phyloP scores from a whole-genome alignment of 2,797 vertebrate genomes.

The Helostoma temminkii region DNA sequence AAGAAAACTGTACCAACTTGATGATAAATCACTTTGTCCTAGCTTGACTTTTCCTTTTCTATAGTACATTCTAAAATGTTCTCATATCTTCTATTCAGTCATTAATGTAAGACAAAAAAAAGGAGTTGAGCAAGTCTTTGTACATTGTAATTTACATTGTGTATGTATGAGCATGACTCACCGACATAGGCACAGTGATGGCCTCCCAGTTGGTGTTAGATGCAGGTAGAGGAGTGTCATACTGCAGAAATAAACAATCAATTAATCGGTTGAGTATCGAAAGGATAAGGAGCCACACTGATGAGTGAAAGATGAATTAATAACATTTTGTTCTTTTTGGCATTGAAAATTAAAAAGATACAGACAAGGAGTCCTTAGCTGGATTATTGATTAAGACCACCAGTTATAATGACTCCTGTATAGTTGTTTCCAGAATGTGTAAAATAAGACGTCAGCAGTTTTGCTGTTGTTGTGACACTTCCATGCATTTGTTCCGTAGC shows the following conservation, averaged over 20 bases:
- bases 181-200: constrained; percentile 87
- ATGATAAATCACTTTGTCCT: not conserved
- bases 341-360: not conserved
- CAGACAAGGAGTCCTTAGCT: not conserved
- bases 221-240: constrained; percentile 85
- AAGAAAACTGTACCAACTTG: not conserved
- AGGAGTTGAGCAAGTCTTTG: not conserved
- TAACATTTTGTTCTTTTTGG: not conserved
- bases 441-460: not conserved
- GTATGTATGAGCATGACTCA: constrained; percentile 80
- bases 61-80: not conserved
- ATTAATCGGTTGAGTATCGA: not conserved
- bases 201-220: constrained; percentile 93
- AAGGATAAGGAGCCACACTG: not conserved
- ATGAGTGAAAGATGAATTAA: not conserved
- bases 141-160: constrained; percentile 3
- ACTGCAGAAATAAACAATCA: constrained; percentile 76
- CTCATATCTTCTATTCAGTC: not conserved
- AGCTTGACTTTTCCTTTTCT: not conserved
- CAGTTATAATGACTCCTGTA: not conserved
- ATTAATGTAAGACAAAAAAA: not conserved
- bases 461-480: not conserved
- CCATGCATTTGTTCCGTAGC: not conserved
- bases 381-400: not conserved
- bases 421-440: not conserved